Percentiles rank a stretch among this genome's conserved stretches.
phyloP scores from a whole-genome alignment of 2,797 vertebrate genomes.

The Falco peregrinus region DNA sequence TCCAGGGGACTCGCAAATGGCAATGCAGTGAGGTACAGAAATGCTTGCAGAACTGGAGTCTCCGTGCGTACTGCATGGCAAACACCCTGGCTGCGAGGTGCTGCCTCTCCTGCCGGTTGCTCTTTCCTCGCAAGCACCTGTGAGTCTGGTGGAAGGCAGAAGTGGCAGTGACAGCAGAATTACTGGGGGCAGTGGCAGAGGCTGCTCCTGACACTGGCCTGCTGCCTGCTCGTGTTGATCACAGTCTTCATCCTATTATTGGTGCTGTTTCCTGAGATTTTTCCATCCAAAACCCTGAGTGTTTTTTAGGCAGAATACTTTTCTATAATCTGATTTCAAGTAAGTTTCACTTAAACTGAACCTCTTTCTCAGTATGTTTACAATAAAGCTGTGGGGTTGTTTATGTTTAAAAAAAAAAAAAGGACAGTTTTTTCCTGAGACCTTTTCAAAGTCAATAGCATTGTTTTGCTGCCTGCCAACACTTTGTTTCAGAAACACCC shows the following conservation, averaged over 20 bases:
- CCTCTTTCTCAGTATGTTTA: background rate
- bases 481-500: background rate
- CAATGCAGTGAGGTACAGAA: background rate
- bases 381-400: background rate
- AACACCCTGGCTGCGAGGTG: fast-evolving
- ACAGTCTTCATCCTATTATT: background rate
- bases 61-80: fast-evolving
- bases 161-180: background rate
- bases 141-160: background rate
- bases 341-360: background rate
- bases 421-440: background rate
- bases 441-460: background rate
- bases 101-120: background rate
- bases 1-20: background rate
- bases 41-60: fast-evolving
- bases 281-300: background rate
- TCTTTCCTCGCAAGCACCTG: background rate
- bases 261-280: background rate
- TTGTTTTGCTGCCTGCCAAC: background rate
- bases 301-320: background rate
- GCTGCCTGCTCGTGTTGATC: background rate
- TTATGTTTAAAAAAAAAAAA: background rate
- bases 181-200: background rate
- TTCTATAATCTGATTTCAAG: background rate
- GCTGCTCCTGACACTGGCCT: background rate